These are phyloP conservation scores for Eupithecia abbreviata DNA, from an alignment of 2,888 invertebrate species.

Conservation along the genomic window DNA sequence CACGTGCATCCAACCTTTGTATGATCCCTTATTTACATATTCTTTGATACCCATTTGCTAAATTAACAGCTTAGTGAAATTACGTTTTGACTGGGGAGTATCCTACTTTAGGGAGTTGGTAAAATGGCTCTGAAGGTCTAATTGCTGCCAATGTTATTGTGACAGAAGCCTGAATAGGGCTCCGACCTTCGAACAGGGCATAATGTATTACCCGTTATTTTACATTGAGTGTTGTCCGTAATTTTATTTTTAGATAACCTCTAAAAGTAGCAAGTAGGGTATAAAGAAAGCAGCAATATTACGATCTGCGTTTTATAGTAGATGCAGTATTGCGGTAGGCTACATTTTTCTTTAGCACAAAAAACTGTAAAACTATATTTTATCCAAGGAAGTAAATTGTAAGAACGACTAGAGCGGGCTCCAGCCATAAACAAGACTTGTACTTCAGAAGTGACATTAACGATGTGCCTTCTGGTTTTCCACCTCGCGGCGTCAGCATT, in stretches of 20 bases:
- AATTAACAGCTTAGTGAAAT: constrained; percentile 35
- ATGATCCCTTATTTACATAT: background rate
- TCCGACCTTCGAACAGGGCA: constrained; percentile 48
- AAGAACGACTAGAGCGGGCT: constrained; percentile 4
- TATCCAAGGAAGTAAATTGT: constrained; percentile 5
- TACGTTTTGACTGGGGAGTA: constrained; percentile 19
- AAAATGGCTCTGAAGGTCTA: constrained; percentile 21
- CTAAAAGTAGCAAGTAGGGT: background rate
- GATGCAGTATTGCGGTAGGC: background rate
- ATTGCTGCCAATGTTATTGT: constrained; percentile 34
- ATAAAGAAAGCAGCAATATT: background rate
- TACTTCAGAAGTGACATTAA: constrained; percentile 37
- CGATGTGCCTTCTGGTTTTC: constrained; percentile 39
- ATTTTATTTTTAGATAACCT: background rate
- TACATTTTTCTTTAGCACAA: background rate
- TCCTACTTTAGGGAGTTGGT: constrained; percentile 62
- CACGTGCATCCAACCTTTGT: background rate
- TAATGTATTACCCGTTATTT: background rate
- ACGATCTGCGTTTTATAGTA: background rate
- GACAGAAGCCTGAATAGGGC: constrained; percentile 43
- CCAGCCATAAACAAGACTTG: constrained; percentile 30
- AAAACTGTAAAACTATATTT: constrained; percentile 7
- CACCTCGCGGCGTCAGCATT: constrained; percentile 40
- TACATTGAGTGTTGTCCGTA: background rate
- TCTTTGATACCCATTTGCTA: background rate